Percentiles rank a stretch among this genome's conserved stretches.
phyloP scores from a whole-genome alignment of 2,797 vertebrate species.

The Protonibea diacanthus region DNA sequence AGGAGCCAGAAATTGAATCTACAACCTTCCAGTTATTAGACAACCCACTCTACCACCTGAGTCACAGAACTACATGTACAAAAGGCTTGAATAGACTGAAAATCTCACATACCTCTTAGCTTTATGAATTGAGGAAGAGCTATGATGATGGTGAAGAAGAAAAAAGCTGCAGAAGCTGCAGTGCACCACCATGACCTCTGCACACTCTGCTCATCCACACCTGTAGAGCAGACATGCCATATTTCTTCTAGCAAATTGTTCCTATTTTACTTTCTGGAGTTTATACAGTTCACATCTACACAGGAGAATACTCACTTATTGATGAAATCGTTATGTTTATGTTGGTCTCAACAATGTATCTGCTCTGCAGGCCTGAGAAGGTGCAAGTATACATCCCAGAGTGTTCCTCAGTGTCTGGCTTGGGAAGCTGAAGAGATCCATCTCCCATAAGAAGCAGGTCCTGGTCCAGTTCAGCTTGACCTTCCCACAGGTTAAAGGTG shows the following conservation, averaged over 20 bases:
- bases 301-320: conserved; percentile 71
- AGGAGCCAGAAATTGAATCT: too few species aligned
- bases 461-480: conserved; percentile 75
- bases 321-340: conserved; percentile 81
- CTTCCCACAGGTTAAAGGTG: conserved; percentile 79
- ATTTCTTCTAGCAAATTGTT: not conserved
- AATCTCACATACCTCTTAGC: conserved; percentile 72
- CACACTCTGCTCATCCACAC: conserved; percentile 63
- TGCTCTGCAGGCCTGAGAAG: conserved; percentile 77
- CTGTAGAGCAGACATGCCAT: conserved; percentile 56
- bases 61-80: not conserved
- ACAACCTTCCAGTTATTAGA: too few species aligned
- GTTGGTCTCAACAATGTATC: conserved; percentile 74
- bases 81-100: not conserved
- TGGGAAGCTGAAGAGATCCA: conserved; percentile 80
- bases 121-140: conserved; percentile 76
- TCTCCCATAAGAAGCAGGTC: conserved; percentile 77
- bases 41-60: too few species aligned
- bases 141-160: conserved; percentile 76
- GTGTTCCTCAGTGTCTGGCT: conserved; percentile 74
- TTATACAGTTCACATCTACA: not conserved
- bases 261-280: not conserved
- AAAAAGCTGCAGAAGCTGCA: conserved; percentile 80
- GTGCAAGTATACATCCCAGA: conserved; percentile 83
- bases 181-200: conserved; percentile 84